phyloP scores from a whole-genome alignment of 1,140 invertebrate species.

The Heliconius himera region DNA sequence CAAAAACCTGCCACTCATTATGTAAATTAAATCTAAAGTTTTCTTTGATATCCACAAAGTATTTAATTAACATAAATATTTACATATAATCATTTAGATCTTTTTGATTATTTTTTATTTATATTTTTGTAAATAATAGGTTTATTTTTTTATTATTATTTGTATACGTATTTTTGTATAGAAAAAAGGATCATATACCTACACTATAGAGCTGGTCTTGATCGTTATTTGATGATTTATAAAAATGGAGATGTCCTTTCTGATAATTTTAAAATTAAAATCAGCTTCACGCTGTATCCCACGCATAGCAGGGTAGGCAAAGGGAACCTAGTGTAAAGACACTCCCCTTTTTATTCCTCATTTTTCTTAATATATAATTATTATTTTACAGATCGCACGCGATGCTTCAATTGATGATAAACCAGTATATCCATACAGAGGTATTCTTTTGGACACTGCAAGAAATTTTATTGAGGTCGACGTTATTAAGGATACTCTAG shows the following conservation, averaged over 20 bases:
- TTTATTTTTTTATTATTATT: slow-evolving; percentile 1
- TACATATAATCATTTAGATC: not conserved
- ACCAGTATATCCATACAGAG: slow-evolving; percentile 89
- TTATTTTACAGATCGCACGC: slow-evolving; percentile 78
- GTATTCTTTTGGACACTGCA: slow-evolving; percentile 89
- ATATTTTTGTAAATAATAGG: not conserved
- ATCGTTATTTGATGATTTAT: too few species aligned
- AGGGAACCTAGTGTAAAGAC: too few species aligned
- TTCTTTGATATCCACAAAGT: slow-evolving; percentile 2
- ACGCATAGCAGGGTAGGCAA: too few species aligned
- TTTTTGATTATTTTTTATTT: not conserved
- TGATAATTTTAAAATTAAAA: too few species aligned
- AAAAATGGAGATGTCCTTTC: too few species aligned
- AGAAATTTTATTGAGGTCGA: slow-evolving; percentile 88
- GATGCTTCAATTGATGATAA: slow-evolving; percentile 85
- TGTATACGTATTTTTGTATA: not conserved
- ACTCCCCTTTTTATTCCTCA: too few species aligned
- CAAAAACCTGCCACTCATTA: slow-evolving; percentile 11
- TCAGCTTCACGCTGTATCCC: too few species aligned
- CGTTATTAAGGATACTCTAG: slow-evolving; percentile 87
- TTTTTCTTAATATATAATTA: not conserved
- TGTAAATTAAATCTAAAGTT: not conserved
- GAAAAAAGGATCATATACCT: too few species aligned
- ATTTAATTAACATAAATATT: not conserved
- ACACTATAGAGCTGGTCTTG: too few species aligned